Conservation (phyloP, 1,140 invertebrate genomes). For the Micrasema minimum region DNA sequence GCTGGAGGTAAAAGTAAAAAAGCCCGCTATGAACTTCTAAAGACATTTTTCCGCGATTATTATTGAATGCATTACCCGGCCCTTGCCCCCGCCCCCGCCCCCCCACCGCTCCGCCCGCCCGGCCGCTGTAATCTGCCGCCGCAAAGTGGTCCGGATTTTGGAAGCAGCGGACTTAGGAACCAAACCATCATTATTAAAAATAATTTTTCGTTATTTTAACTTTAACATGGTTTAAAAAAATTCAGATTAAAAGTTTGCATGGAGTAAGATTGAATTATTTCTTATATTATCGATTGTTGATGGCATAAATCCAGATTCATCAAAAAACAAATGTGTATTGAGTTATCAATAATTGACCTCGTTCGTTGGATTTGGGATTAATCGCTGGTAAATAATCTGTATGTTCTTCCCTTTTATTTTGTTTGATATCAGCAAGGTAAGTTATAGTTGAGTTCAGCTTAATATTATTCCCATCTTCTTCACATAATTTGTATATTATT, state of each 20-base stretch:
- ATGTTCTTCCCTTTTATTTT: too few relatives aligned
- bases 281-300: background rate
- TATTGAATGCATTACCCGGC: slow-evolving; percentile 34
- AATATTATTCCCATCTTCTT: too few relatives aligned
- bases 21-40: slow-evolving; percentile 28
- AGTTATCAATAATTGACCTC: too few relatives aligned
- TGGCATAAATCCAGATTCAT: background rate
- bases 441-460: too few relatives aligned
- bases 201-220: too few relatives aligned
- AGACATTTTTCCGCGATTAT: slow-evolving; percentile 38
- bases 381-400: too few relatives aligned
- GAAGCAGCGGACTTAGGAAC: background rate
- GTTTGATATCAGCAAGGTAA: too few relatives aligned
- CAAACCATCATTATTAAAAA: too few relatives aligned
- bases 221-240: background rate
- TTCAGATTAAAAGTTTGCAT: background rate
- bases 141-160: background rate
- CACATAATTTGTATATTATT: too few relatives aligned
- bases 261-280: background rate
- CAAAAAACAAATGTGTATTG: too few relatives aligned
- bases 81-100: background rate
- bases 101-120: slow-evolving; percentile 1
- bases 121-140: background rate
- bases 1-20: slow-evolving; percentile 15
- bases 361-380: too few relatives aligned